These are phyloP conservation scores for Drymodes brunneopygia DNA, from an alignment of 2,113 vertebrate genomes.

Conservation along the genomic window DNA sequence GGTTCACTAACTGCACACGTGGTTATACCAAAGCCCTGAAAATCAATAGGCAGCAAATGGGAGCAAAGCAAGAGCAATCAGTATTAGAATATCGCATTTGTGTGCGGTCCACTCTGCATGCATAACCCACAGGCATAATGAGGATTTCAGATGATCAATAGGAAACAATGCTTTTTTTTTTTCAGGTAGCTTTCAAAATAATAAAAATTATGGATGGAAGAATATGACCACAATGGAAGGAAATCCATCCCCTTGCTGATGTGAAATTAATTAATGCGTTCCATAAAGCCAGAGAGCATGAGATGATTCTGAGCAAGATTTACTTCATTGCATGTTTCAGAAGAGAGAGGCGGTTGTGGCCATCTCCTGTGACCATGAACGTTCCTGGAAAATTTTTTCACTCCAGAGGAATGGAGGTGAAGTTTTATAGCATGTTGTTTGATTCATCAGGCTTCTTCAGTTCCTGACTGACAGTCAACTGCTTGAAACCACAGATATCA, in stretches of 20 bases:
- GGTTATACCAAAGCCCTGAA: background rate
- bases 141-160: background rate
- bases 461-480: background rate
- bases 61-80: background rate
- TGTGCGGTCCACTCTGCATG: background rate
- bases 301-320: background rate
- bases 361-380: background rate
- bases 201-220: background rate
- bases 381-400: background rate
- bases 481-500: background rate
- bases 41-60: slow-evolving; percentile 15
- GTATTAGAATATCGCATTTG: background rate
- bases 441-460: background rate
- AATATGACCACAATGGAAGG: background rate
- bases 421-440: background rate
- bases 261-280: background rate
- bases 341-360: background rate
- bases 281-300: background rate
- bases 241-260: background rate
- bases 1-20: background rate
- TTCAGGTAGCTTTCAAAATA: background rate
- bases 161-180: background rate
- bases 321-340: background rate
- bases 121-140: background rate
- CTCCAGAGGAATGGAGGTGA: background rate